phyloP scores from a whole-genome alignment of 2,888 invertebrate genomes.

The Lutraria lutraria region DNA sequence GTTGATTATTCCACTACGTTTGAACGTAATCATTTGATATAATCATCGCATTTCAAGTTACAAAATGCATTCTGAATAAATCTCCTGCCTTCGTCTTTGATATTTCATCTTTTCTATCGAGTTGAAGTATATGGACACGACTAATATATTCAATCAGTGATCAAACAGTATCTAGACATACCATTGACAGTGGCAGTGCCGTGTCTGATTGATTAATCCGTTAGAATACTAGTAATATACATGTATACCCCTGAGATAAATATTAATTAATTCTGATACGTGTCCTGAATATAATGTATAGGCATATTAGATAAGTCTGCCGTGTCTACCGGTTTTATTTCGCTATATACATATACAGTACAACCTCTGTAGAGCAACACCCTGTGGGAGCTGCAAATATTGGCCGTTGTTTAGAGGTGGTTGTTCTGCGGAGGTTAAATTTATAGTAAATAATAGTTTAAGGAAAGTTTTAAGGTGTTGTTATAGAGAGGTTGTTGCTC shows the following conservation, averaged over 20 bases:
- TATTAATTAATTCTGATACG: not conserved
- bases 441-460: too few relatives aligned
- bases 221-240: not conserved
- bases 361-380: too few relatives aligned
- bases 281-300: constrained; percentile 2
- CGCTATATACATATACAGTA: not conserved
- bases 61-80: too few relatives aligned
- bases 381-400: too few relatives aligned
- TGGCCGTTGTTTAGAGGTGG: too few relatives aligned
- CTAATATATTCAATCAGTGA: not conserved
- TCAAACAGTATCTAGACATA: not conserved
- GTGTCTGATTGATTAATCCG: not conserved
- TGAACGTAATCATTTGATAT: too few relatives aligned
- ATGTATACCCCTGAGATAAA: not conserved
- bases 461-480: too few relatives aligned
- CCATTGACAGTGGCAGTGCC: not conserved
- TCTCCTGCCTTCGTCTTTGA: too few relatives aligned
- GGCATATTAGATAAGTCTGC: not conserved
- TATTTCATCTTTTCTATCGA: not conserved
- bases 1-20: too few relatives aligned
- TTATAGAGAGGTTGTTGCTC: too few relatives aligned
- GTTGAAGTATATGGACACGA: not conserved
- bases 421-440: too few relatives aligned
- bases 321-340: not conserved
- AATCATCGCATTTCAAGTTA: too few relatives aligned